phyloP scores from a whole-genome alignment of 1,140 invertebrate genomes.

The Aphis craccivora region DNA sequence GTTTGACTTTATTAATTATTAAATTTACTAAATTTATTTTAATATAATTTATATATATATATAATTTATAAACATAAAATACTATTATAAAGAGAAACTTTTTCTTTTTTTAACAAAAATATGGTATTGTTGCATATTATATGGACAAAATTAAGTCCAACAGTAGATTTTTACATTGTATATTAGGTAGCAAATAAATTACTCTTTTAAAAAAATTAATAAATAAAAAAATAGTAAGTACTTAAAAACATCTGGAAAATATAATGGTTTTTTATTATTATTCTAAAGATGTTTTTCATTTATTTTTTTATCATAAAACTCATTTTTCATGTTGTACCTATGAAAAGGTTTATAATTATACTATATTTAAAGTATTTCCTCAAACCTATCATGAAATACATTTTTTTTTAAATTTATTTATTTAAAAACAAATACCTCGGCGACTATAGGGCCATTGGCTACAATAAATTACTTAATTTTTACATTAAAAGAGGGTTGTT shows the following conservation, averaged over 20 bases:
- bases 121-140: no score
- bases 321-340: not conserved
- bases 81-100: no score
- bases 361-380: not conserved
- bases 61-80: no score
- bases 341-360: not conserved
- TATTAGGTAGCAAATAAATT: not conserved
- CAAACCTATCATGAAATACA: not conserved
- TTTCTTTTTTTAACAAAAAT: no score
- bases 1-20: no score
- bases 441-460: no score
- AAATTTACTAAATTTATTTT: no score
- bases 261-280: not conserved
- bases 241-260: slow-evolving; percentile 7
- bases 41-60: no score
- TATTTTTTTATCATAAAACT: not conserved
- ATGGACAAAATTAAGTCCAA: not conserved
- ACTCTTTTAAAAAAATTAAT: not conserved
- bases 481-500: no score
- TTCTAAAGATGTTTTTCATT: not conserved
- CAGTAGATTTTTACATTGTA: not conserved
- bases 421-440: no score
- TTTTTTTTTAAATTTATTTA: no score
- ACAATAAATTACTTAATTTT: no score
- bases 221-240: not conserved